Evolutionary conservation across 2,113 vertebrate genomes (phyloP).

Genomic region (Ictidomys tridecemlineatus): DNA sequence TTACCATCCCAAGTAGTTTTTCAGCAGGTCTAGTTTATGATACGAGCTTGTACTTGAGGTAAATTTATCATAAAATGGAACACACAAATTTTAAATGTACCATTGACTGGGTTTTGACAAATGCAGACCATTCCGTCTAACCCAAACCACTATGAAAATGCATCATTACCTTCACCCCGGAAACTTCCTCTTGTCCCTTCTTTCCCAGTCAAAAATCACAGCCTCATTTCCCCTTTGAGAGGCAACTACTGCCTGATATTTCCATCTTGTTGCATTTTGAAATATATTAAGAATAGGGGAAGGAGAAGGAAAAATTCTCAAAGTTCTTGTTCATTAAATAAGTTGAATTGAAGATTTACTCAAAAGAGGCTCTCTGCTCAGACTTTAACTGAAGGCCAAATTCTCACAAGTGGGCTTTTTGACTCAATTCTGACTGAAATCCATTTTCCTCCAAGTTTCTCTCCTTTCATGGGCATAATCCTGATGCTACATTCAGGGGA

Average conservation of each 20-base stretch:
- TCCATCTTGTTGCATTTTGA: constrained; percentile 28
- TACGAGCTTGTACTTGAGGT: not conserved
- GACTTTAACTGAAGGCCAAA: constrained; percentile 1
- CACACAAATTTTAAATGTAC: not conserved
- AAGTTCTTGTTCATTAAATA: constrained; percentile 44
- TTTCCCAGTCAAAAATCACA: not conserved
- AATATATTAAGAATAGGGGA: not conserved
- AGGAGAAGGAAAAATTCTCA: not conserved
- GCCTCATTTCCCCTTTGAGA: not conserved
- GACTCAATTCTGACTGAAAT: constrained; percentile 27
- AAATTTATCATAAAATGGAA: constrained; percentile 12
- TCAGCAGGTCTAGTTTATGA: constrained; percentile 15
- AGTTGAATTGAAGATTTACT: not conserved
- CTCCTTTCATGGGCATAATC: not conserved
- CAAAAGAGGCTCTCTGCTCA: not conserved
- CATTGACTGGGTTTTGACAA: not conserved
- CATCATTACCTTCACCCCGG: not conserved
- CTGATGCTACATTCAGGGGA: not conserved
- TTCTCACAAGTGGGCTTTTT: constrained; percentile 42
- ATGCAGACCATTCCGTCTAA: not conserved
- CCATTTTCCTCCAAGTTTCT: not conserved
- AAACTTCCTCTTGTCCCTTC: not conserved
- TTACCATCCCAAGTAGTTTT: not conserved
- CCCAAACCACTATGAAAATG: not conserved
- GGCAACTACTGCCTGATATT: not conserved